Evolutionary conservation across 2,113 vertebrate species (phyloP).

Genomic region (Ceyx melanurus): DNA sequence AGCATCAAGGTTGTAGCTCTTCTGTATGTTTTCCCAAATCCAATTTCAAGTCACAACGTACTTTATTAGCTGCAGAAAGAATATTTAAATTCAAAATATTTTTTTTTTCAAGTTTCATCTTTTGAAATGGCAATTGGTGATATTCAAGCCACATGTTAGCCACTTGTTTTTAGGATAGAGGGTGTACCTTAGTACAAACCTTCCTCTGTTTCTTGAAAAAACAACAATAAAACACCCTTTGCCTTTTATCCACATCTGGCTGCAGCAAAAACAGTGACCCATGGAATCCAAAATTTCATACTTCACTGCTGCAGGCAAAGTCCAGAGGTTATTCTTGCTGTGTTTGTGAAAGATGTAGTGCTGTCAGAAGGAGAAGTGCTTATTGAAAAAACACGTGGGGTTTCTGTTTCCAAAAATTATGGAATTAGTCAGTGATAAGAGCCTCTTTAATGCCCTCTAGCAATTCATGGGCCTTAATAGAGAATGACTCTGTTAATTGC

Average conservation of each 20-base stretch:
- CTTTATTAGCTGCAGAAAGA: constrained; percentile 78
- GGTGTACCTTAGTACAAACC: constrained; percentile 75
- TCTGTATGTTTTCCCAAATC: constrained; percentile 69
- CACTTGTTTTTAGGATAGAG: constrained; percentile 70
- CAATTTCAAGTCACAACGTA: constrained; percentile 59
- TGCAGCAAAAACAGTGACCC: constrained; percentile 83
- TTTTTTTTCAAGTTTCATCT: constrained; percentile 66
- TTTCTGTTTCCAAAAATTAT: constrained; percentile 73
- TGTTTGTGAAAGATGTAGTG: constrained; percentile 74
- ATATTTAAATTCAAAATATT: constrained; percentile 76
- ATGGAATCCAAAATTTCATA: constrained; percentile 82
- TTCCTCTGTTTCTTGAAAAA: constrained; percentile 83
- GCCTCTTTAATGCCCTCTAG: constrained; percentile 20
- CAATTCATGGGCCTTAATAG: background rate
- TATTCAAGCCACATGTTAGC: constrained; percentile 77
- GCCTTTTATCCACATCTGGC: constrained; percentile 88
- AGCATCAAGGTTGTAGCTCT: constrained; percentile 43
- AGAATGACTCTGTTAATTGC: constrained; percentile 6
- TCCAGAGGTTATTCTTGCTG: constrained; percentile 76
- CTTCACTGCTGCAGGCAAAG: constrained; percentile 65
- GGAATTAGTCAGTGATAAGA: constrained; percentile 65
- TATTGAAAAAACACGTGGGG: constrained; percentile 77
- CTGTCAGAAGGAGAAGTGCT: constrained; percentile 76
- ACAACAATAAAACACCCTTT: constrained; percentile 86
- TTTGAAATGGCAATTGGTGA: constrained; percentile 69